Percentiles rank a stretch among this genome's conserved stretches.
phyloP scores from a whole-genome alignment of 1,140 invertebrate genomes.

The Sinella curviseta region DNA sequence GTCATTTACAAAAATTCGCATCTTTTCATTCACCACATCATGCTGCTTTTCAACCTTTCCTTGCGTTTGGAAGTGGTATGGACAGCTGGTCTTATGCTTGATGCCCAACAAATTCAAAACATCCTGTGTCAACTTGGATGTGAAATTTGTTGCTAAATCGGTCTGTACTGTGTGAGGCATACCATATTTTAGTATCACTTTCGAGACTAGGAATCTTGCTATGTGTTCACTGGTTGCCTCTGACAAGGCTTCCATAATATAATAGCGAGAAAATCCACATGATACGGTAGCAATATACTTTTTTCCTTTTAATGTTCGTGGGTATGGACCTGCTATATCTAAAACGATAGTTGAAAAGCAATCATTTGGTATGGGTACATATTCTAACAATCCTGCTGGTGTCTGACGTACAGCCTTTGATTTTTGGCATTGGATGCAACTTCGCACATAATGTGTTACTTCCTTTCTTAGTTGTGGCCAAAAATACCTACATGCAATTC shows the following conservation, averaged over 20 bases:
- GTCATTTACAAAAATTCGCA: not conserved
- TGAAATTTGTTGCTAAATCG: constrained; percentile 6
- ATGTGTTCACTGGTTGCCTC: not conserved
- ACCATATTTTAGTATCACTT: not conserved
- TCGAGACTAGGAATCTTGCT: constrained; percentile 5
- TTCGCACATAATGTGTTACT: constrained; percentile 31
- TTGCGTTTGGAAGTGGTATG: constrained; percentile 8
- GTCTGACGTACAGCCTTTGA: not conserved
- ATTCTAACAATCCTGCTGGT: constrained; percentile 6
- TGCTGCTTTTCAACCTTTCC: not conserved
- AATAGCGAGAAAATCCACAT: not conserved
- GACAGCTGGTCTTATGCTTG: not conserved
- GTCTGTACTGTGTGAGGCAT: not conserved
- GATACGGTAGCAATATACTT: constrained; percentile 44
- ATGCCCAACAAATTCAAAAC: not conserved
- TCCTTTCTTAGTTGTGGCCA: constrained; percentile 52
- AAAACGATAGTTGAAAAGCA: constrained; percentile 45
- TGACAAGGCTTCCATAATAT: not conserved
- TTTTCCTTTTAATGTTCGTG: constrained; percentile 49
- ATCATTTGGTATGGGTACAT: not conserved
- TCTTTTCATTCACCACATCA: not conserved
- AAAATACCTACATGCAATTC: constrained; percentile 37
- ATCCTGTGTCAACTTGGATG: not conserved
- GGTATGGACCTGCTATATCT: constrained; percentile 56
- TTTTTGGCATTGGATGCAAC: constrained; percentile 2